Evolutionary conservation across 1,140 invertebrate species (phyloP), one percentile per base, ranked within the genome.

Genomic region (Drosophila setifemur): DNA sequence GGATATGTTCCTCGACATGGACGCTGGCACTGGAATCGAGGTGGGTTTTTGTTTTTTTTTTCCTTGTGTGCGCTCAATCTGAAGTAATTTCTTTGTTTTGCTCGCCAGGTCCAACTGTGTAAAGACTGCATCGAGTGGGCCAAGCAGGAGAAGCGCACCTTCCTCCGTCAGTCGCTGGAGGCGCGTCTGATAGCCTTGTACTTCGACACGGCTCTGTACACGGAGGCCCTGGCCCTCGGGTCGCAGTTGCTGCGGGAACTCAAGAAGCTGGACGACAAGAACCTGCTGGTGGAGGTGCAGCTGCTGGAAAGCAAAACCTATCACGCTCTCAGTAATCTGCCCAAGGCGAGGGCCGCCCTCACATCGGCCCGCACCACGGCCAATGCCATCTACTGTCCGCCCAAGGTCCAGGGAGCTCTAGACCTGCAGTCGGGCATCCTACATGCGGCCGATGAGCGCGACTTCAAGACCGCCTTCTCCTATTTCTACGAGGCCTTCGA

Each of bases 401-500:
- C 98, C 0, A 98, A 98, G 92, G 95, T 99, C 92, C 98, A 99
- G 91, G 97, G 97, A 9, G 95, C 97, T 11, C 92, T 99, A 9
- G 99, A 99, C 92, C 92, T 99, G 37, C 98, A 99, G 90, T 99
- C 98, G 25, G 98, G 98, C 52, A 99, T 99, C 72, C 91, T 99
- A 12, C 99, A 99, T 92, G 98, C 99, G 29, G 98, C 98, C 23
- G 99, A 99, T 91, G 99, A 99, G 91, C 95, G 96, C 88, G 99
- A 99, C 90, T 99, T 99, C 91, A 99, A 99, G 93, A 99, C 98
- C 73, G 99, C 98, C 28, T 99, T 98, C 91, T 99, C 98, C 29
- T 99, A 99, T 90, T 99, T 99, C 90, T 99, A 99, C 92, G 99
- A 99, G 93, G 98, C 98, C 28, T 99, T 99, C 92, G 99, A 99